Conservation (phyloP, 2,888 invertebrate species). For the Leuctra nigra region DNA sequence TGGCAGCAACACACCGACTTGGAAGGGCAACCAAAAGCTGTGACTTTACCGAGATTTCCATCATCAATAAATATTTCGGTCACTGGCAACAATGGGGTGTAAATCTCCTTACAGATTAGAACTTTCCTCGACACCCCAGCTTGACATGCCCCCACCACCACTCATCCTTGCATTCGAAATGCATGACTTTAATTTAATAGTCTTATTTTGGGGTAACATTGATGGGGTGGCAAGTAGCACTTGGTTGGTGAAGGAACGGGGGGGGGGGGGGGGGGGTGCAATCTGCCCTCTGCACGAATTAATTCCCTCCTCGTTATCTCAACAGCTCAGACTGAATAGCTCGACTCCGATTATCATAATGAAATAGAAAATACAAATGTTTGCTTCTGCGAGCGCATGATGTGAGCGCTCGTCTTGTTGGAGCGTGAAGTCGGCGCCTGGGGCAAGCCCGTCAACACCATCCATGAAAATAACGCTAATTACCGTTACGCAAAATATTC, state of each 20-base stretch:
- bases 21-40: no score
- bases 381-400: not conserved
- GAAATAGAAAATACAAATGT: constrained; percentile 3
- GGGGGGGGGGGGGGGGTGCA: not conserved
- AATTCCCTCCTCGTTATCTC: constrained; percentile 12
- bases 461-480: no score
- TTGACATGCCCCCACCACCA: no score
- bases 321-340: constrained; percentile 12
- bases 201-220: not conserved
- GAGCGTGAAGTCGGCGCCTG: no score
- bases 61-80: no score
- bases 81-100: no score
- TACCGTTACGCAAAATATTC: no score
- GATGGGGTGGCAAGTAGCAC: not conserved
- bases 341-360: constrained; percentile 8
- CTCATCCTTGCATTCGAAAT: constrained; percentile 9
- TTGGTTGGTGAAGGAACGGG: not conserved
- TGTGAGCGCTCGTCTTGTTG: not conserved
- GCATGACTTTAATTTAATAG: constrained; percentile 17
- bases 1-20: no score
- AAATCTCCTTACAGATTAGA: no score
- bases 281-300: constrained; percentile 14
- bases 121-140: no score
- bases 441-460: no score
- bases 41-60: no score